A percentile compares a stretch with the other conserved stretches of the same genome.
These are phyloP conservation scores for Mimumesa dahlbomi DNA, from an alignment of 2,888 invertebrate species.

Conservation along the genomic window DNA sequence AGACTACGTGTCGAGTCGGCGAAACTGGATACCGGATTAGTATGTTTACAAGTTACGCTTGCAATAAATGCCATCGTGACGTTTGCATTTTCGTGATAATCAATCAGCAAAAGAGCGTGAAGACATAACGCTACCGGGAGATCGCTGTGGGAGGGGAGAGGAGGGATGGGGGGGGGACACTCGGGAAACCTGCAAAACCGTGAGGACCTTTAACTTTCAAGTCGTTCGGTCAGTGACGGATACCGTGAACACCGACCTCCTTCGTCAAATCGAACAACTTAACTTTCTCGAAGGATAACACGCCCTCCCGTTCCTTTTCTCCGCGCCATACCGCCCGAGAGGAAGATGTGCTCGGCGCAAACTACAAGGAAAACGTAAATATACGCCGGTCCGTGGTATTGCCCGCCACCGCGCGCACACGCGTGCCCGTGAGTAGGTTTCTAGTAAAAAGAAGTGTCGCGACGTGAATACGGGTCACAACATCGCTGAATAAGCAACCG, in stretches of 20 bases:
- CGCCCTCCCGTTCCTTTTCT: constrained; percentile 37
- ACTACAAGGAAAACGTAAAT: constrained; percentile 46
- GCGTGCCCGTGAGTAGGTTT: constrained; percentile 53
- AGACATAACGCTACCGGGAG: no score
- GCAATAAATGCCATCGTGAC: constrained; percentile 9
- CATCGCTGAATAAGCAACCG: constrained; percentile 76
- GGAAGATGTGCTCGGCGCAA: constrained; percentile 50
- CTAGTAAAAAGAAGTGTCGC: constrained; percentile 67
- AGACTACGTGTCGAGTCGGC: constrained; percentile 15
- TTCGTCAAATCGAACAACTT: constrained; percentile 39
- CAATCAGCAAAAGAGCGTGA: neutral
- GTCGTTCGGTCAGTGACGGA: constrained; percentile 9
- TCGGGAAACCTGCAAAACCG: neutral
- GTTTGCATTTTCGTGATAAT: constrained; percentile 16
- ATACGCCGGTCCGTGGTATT: constrained; percentile 6
- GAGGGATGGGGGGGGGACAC: neutral
- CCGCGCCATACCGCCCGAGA: constrained; percentile 21
- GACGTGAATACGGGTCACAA: constrained; percentile 75
- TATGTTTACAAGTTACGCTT: constrained; percentile 24
- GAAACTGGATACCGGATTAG: constrained; percentile 18
- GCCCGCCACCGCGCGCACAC: constrained; percentile 12
- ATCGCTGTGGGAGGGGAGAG: no score
- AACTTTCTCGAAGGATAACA: constrained; percentile 55
- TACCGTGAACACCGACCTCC: constrained; percentile 11
- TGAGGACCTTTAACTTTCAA: neutral